phyloP scores from a whole-genome alignment of 1,140 invertebrate species.

The Ericerus pela region DNA sequence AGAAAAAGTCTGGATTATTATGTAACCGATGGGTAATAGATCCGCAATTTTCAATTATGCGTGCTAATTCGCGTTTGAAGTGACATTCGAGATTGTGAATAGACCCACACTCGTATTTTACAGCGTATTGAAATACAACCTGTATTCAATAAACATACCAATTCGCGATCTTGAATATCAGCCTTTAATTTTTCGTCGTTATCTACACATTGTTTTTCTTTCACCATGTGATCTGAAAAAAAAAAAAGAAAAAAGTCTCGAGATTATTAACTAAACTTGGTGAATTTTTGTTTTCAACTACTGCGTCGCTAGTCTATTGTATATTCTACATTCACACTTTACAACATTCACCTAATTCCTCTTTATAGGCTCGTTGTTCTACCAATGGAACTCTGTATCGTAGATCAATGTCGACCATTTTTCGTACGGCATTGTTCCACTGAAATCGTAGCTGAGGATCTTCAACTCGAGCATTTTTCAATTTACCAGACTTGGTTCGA shows the following conservation, averaged over 20 bases:
- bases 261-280: too few relatives aligned
- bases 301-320: too few relatives aligned
- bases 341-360: slow-evolving; percentile 25
- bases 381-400: slow-evolving; percentile 21
- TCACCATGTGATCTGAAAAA: slow-evolving; percentile 14
- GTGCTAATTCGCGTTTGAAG: too few relatives aligned
- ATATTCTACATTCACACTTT: too few relatives aligned
- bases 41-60: too few relatives aligned
- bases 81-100: too few relatives aligned
- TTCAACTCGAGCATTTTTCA: slow-evolving; percentile 15
- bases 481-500: slow-evolving; percentile 18
- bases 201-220: slow-evolving; percentile 14
- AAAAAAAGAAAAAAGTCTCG: too few relatives aligned
- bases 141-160: background rate
- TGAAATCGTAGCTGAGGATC: slow-evolving; percentile 25
- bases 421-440: slow-evolving; percentile 21
- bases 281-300: too few relatives aligned
- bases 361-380: slow-evolving; percentile 22
- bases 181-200: slow-evolving; percentile 9
- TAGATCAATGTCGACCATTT: slow-evolving; percentile 24
- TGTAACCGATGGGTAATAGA: too few relatives aligned
- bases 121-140: too few relatives aligned
- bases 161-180: slow-evolving; percentile 11
- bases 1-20: too few relatives aligned
- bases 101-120: too few relatives aligned